Conservation (phyloP, 23 tunicate genomes). For the Aplidium turbinatum region DNA sequence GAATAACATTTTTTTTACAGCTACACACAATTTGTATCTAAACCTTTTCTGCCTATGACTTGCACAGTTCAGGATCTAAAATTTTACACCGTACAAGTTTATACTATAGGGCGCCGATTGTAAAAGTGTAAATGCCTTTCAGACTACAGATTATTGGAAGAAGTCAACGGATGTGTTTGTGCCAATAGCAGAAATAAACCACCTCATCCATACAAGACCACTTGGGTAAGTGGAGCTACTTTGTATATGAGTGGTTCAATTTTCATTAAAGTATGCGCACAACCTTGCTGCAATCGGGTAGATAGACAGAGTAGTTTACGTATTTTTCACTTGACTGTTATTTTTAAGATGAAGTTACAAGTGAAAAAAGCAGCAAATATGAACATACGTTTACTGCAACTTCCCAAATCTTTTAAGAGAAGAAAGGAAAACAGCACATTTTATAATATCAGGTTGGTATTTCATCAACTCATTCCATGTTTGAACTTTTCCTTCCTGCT, state of each 20-base stretch:
- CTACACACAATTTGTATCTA: background rate
- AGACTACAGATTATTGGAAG: constrained; percentile 65
- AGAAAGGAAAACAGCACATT: constrained; percentile 30
- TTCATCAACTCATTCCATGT: too few species aligned
- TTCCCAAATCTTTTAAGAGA: constrained; percentile 17
- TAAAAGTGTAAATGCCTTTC: too few species aligned
- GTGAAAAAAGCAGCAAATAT: background rate
- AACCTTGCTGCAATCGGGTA: background rate
- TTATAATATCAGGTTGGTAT: constrained; percentile 24
- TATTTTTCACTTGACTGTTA: too few species aligned
- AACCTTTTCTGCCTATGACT: background rate
- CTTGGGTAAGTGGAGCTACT: constrained; percentile 1
- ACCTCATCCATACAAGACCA: background rate
- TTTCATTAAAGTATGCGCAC: background rate
- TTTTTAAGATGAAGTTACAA: constrained; percentile 11
- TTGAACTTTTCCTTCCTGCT: too few species aligned
- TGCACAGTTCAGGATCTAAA: background rate
- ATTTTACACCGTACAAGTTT: background rate
- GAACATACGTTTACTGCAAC: constrained; percentile 1
- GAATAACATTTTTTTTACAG: background rate
- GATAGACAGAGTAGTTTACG: too few species aligned
- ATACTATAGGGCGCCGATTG: too few species aligned
- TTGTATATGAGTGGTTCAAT: background rate
- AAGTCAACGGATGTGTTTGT: constrained; percentile 53
- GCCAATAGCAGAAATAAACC: constrained; percentile 9